A percentile compares a stretch with the other conserved stretches of the same genome.
These are phyloP conservation scores for Tribolium madens DNA, from an alignment of 1,140 invertebrate species.

Conservation along the genomic window DNA sequence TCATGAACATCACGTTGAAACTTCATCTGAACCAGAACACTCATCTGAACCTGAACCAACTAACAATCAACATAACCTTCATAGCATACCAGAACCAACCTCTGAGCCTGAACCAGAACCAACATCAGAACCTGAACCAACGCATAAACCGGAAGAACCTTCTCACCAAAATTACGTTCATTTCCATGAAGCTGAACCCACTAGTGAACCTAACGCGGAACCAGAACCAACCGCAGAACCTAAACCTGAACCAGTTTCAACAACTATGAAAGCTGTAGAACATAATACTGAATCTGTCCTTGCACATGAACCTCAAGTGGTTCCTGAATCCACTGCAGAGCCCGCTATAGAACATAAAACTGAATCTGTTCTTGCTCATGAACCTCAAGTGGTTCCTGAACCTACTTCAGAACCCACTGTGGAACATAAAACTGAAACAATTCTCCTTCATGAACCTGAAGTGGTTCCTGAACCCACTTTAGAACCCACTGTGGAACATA, in stretches of 20 bases:
- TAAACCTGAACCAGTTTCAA: background rate
- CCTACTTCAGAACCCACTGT: conserved; percentile 37
- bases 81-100: conserved; percentile 53
- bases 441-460: conserved; percentile 20
- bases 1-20: too few relatives aligned
- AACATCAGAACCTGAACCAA: conserved; percentile 41
- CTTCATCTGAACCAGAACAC: too few relatives aligned
- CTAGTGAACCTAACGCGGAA: conserved; percentile 48
- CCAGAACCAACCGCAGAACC: conserved; percentile 49
- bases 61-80: background rate
- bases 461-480: conserved; percentile 7
- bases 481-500: conserved; percentile 44
- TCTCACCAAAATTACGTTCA: conserved; percentile 19
- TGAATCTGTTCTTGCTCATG: conserved; percentile 14
- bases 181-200: conserved; percentile 36
- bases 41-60: conserved; percentile 32
- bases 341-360: conserved; percentile 42
- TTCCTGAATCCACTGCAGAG: conserved; percentile 7
- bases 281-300: background rate
- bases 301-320: conserved; percentile 16
- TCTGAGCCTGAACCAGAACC: conserved; percentile 37
- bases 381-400: conserved; percentile 49
- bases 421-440: background rate
- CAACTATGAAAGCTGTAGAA: background rate
- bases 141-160: background rate